Evolutionary conservation across 2,888 invertebrate species (phyloP), one percentile per base, ranked within the genome.

Genomic region (Drosophila paranaensis): DNA sequence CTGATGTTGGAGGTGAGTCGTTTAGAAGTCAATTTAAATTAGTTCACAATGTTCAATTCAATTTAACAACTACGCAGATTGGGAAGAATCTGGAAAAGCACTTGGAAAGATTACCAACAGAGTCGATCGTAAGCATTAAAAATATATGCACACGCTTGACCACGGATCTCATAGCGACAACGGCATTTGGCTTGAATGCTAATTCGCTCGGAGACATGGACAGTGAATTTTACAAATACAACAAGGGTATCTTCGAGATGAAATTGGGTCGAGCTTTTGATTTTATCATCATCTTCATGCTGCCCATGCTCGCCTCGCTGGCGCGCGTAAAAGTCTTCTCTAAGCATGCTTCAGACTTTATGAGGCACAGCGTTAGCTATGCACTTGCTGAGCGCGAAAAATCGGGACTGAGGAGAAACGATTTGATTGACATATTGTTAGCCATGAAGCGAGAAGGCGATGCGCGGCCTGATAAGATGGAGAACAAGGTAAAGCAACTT

Each of bases 401-500:
- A 30, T 89, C 90, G 2, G 93, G 92, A 2, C 16, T 75, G 6
- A 39, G 42, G 16, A 82, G 88, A 0, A 91, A 92, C 39, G 94
- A 94, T 79, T 90, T 94, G 0, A 88, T 94, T 11, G 94, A 94
- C 61, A 78, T 92, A 5, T 76, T 94, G 9, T 65, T 94, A 56
- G 88, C 91, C 5, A 66, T 94, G 42, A 92, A 90, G 33, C 80
- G 88, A 0, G 74, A 82, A 10, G 78, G 77, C 0, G 70, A 33
- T 0, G 50, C 37, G 14, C 45, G 66, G 10, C 64, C 65, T 1
- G 78, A 72, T 1, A 3, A 40, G 0, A 46, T 0, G 37, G 1
- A 37, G 37, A 4, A 4, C 13, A 37, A 37, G 13, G 35, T 4
- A 11, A 48, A 64, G 2, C 53, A 25, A 13, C 11, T 74, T 8